phyloP scores from a whole-genome alignment of 2,888 invertebrate species.

The Cephus pulcher region DNA sequence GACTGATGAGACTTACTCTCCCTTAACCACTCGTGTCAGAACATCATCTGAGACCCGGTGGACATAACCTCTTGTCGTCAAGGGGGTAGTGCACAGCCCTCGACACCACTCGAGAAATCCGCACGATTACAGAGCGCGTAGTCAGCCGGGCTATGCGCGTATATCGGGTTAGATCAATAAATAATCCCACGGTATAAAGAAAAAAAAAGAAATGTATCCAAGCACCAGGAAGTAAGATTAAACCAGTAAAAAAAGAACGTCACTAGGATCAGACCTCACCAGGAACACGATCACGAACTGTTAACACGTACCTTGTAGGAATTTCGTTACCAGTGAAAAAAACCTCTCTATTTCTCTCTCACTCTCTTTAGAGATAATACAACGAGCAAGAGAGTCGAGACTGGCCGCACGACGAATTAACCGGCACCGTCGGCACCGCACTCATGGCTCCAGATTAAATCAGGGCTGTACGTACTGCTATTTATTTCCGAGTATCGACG shows the following conservation, averaged over 20 bases:
- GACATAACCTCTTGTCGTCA: slow-evolving; percentile 38
- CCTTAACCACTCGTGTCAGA: slow-evolving; percentile 42
- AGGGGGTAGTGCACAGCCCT: background rate
- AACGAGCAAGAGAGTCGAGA: background rate
- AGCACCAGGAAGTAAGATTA: background rate
- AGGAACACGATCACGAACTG: background rate
- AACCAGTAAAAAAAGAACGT: background rate
- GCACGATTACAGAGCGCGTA: background rate
- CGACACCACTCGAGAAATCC: slow-evolving; percentile 6
- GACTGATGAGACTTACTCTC: slow-evolving; percentile 1
- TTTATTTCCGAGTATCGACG: background rate
- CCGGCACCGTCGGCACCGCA: background rate
- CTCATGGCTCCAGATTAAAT: background rate
- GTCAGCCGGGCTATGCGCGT: background rate
- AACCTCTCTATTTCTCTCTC: background rate
- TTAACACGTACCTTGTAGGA: background rate
- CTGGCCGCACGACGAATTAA: background rate
- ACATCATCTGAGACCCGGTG: slow-evolving; percentile 45
- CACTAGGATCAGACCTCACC: background rate
- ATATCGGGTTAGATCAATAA: background rate
- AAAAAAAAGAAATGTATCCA: background rate
- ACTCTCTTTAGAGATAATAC: background rate
- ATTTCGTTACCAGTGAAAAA: background rate
- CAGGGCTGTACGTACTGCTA: background rate
- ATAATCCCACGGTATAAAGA: background rate